Base-by-base conservation (phyloP, 2,888 invertebrate genomes). In the Brassicogethes aeneus region DNA sequence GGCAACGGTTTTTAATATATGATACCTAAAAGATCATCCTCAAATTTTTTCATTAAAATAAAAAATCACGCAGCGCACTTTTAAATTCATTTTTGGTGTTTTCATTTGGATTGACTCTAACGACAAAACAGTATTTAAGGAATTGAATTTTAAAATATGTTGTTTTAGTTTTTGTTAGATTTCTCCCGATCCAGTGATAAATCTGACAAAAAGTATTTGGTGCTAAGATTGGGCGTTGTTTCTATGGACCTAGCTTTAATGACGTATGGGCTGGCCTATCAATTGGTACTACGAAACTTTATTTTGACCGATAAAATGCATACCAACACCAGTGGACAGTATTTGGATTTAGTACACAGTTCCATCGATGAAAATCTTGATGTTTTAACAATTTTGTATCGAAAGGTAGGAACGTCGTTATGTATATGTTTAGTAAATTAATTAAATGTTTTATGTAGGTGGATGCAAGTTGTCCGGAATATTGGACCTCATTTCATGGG, bases 391-490 rank as follows among this genome's bases (percentile, higher is more conserved):
- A 62, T 87, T 41, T 70, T 86, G 3, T 88, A 86, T 60, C 75
- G 88, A 60, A 85, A 85, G 75, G 85, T 84, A 61, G 56, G 54
- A n/a, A n/a, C n/a, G n/a, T n/a, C n/a, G n/a, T n/a, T n/a, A n/a
- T n/a, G n/a, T n/a, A n/a, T n/a, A n/a, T n/a, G n/a, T 42, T 29
- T 3, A 37, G 23, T 23, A n/a, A 35, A 41, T 15, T 29, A 40
- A 15, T 2, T 10, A 17, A 37, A 36, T 45, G 7, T 33, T 38
- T 51, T 45, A 61, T 62, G 0, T 55, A 85, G 85, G 86, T 88
- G 0, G 76, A 79, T 34, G 82, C 86, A 0, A 78, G 80, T 55
- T 89, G 89, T 62, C 87, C 88, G 0, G 89, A 90, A 62, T 89
- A 88, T 66, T 79, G 81, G 57, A 75, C 79, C 0, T 81, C 85